Base-by-base conservation (phyloP, 2,113 vertebrate genomes). In the Hepsetus odoe region DNA sequence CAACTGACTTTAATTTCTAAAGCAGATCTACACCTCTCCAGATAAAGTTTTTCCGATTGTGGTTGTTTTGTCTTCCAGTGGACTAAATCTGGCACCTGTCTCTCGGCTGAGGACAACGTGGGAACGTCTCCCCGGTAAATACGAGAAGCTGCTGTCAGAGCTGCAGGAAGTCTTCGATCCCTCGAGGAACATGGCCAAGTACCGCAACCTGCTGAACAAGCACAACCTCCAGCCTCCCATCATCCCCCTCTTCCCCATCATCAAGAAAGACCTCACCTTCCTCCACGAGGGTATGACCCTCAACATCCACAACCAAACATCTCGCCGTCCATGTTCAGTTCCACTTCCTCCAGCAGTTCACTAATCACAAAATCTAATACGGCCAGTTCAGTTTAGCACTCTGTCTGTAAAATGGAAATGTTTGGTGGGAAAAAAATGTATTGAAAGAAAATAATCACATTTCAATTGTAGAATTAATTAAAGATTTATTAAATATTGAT, bases 201-300 rank as follows among this genome's bases (percentile, higher is more conserved):
- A 99, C 80, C 95, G 98, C 81, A 99, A 98, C 70, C 95, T 99
- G 72, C 95, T 99, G 72, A 98, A 98, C 89, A 97, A 95, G 88
- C 97, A 99, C 89, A 99, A 97, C 87, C 92, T 99, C 0, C 98
- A 99, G 72, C 97, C 98, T 0, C 98, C 98, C 0, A 95, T 99
- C 85, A 99, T 99, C 77, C 98, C 98, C 2, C 86, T 99, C 46
- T 99, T 99, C 86, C 98, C 98, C 0, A 96, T 99, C 87, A 97
- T 99, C 87, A 99, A 99, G 92, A 99, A 99, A 88, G 98, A 99
- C 87, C 96, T 99, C 75, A 99, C 98, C 0, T 99, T 99, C 85
- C 93, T 99, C 49, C 98, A 99, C 0, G 97, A 99, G 95, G 97
- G 98, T 98, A 90, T 88, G 4, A 28, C 20, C n/a, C 38, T 30